Conservation (phyloP, 2,888 invertebrate genomes). For the Agrotis segetum region DNA sequence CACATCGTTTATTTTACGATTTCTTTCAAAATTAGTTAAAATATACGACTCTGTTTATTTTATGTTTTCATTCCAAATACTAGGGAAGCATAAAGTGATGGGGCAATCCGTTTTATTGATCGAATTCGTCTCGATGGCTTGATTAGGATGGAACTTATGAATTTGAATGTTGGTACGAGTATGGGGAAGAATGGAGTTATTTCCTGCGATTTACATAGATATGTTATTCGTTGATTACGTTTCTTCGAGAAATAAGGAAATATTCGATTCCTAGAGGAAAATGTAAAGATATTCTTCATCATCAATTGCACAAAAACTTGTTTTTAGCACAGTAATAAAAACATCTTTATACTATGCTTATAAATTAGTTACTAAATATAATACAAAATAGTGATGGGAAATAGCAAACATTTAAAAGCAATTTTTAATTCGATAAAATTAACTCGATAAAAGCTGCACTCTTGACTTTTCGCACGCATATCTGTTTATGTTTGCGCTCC, state of each 20-base stretch:
- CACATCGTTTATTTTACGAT: slow-evolving; percentile 61
- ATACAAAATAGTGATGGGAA: slow-evolving; percentile 22
- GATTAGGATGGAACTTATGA: slow-evolving; percentile 36
- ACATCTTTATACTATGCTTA: not conserved
- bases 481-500: slow-evolving; percentile 84
- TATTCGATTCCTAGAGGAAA: not conserved
- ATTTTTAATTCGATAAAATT: slow-evolving; percentile 77
- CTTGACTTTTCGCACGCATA: slow-evolving; percentile 90
- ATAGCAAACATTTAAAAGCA: slow-evolving; percentile 30
- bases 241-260: slow-evolving; percentile 3
- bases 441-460: slow-evolving; percentile 70
- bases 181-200: not conserved
- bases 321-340: not conserved
- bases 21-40: slow-evolving; percentile 55
- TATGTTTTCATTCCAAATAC: slow-evolving; percentile 53
- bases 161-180: slow-evolving; percentile 31
- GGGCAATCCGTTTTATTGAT: slow-evolving; percentile 56
- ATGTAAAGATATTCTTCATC: not conserved
- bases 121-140: slow-evolving; percentile 52
- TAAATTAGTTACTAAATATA: not conserved
- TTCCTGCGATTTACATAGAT: slow-evolving; percentile 12
- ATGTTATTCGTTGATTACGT: not conserved
- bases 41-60: slow-evolving; percentile 44
- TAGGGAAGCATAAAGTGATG: slow-evolving; percentile 43
- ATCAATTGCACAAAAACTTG: not conserved